phyloP scores from a whole-genome alignment of 2,797 vertebrate species.

The Yasuhikotakia modesta region DNA sequence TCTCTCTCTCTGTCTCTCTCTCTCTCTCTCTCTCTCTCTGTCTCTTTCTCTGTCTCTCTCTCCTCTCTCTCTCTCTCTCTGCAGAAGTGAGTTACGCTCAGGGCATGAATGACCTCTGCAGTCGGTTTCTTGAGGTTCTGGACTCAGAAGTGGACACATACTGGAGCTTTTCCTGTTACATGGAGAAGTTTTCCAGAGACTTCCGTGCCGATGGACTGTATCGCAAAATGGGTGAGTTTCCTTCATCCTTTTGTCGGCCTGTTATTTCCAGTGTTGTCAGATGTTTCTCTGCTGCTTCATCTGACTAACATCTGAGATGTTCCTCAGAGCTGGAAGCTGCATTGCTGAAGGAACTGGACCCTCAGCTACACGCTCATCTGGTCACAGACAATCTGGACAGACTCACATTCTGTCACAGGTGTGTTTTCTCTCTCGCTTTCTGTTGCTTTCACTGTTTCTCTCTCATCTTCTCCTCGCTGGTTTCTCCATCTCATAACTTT shows the following conservation, averaged over 20 bases:
- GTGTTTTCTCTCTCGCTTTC: background rate
- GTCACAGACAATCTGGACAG: conserved; percentile 77
- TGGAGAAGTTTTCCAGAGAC: conserved; percentile 82
- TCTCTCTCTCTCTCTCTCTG: background rate
- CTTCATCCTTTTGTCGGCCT: background rate
- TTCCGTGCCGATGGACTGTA: conserved; percentile 79
- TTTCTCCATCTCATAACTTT: too few relatives aligned
- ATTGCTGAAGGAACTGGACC: conserved; percentile 77
- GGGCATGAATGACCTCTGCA: conserved; percentile 81
- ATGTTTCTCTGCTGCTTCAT: background rate
- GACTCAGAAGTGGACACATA: conserved; percentile 80
- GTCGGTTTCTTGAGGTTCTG: conserved; percentile 79
- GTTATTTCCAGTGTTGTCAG: background rate
- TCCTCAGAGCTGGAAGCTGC: conserved; percentile 78
- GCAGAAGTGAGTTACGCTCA: conserved; percentile 80
- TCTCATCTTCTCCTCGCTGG: too few relatives aligned
- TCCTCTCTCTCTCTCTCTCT: background rate
- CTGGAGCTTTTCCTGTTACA: conserved; percentile 82
- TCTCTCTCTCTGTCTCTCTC: background rate
- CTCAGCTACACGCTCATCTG: conserved; percentile 75
- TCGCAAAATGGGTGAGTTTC: conserved; percentile 78
- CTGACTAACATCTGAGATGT: background rate
- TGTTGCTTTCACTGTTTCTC: too few relatives aligned
- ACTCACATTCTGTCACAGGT: conserved; percentile 84
- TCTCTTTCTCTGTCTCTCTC: background rate